These are phyloP conservation scores for Drosophila diplacantha DNA, from an alignment of 2,888 invertebrate species.

Conservation along the genomic window DNA sequence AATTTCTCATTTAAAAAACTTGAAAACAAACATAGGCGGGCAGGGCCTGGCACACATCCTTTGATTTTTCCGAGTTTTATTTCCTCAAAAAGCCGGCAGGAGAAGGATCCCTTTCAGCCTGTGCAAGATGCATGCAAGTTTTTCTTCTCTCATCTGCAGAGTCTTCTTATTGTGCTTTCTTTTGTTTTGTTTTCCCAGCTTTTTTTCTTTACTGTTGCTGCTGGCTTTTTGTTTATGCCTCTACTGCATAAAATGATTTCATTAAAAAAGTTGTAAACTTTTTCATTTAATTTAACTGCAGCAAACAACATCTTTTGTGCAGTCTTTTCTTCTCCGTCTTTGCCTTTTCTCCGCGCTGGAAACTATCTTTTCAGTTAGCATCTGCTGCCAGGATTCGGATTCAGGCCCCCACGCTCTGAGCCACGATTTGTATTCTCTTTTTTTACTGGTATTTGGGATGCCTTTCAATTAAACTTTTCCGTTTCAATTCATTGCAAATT, in stretches of 20 bases:
- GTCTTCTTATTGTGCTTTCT: constrained; percentile 15
- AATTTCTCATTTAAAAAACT: constrained; percentile 60
- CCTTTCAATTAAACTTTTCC: constrained; percentile 70
- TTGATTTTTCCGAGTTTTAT: constrained; percentile 28
- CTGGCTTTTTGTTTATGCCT: constrained; percentile 64
- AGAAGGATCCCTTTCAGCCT: constrained; percentile 10
- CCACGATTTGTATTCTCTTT: constrained; percentile 1
- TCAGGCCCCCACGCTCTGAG: background rate
- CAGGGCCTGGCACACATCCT: constrained; percentile 30
- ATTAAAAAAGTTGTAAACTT: constrained; percentile 72
- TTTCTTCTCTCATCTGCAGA: constrained; percentile 19
- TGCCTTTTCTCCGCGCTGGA: constrained; percentile 6
- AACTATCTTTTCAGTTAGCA: constrained; percentile 45
- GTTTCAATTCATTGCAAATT: constrained; percentile 48
- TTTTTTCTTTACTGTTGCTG: constrained; percentile 46
- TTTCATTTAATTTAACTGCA: constrained; percentile 73
- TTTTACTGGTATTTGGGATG: constrained; percentile 17
- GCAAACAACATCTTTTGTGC: constrained; percentile 67
- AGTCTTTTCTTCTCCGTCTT: constrained; percentile 8
- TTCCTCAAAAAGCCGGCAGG: background rate
- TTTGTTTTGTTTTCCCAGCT: constrained; percentile 27
- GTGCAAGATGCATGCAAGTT: constrained; percentile 45
- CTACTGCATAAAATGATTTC: constrained; percentile 70
- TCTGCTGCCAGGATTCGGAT: constrained; percentile 34
- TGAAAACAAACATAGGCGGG: constrained; percentile 41